These are phyloP conservation scores for Tetrao urogallus DNA, from an alignment of 2,113 vertebrate species.

Conservation along the genomic window DNA sequence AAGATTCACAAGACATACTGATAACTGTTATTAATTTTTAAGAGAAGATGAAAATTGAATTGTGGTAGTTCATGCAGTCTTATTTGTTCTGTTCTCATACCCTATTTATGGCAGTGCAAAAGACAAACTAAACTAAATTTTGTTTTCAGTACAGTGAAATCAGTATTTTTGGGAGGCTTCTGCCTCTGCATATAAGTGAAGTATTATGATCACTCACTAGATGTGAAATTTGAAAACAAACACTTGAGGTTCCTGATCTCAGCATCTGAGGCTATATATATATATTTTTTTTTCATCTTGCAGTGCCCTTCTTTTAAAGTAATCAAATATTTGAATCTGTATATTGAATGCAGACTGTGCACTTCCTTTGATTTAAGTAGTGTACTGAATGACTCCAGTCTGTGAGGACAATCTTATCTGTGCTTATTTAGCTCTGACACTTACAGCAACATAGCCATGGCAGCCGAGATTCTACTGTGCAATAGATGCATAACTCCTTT, in stretches of 20 bases:
- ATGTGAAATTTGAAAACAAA: background rate
- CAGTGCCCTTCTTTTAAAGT: background rate
- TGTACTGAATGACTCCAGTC: background rate
- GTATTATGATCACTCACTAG: background rate
- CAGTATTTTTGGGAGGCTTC: background rate
- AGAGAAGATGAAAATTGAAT: background rate
- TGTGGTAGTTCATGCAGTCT: background rate
- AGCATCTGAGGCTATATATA: no score
- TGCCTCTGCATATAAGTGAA: background rate
- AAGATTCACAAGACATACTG: background rate
- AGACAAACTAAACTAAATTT: background rate
- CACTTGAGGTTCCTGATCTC: background rate
- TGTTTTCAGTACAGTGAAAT: background rate
- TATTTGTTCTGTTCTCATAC: background rate
- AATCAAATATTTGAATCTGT: background rate
- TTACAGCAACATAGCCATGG: background rate
- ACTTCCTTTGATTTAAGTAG: background rate
- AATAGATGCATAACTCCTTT: background rate
- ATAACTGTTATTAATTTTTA: background rate
- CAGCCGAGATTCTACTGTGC: background rate
- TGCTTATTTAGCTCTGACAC: background rate
- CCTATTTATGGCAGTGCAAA: background rate
- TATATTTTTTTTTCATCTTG: background rate
- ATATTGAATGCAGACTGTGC: background rate
- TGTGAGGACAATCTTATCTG: background rate